phyloP scores from a whole-genome alignment of 2,888 invertebrate genomes.

The Sabatieria punctata region DNA sequence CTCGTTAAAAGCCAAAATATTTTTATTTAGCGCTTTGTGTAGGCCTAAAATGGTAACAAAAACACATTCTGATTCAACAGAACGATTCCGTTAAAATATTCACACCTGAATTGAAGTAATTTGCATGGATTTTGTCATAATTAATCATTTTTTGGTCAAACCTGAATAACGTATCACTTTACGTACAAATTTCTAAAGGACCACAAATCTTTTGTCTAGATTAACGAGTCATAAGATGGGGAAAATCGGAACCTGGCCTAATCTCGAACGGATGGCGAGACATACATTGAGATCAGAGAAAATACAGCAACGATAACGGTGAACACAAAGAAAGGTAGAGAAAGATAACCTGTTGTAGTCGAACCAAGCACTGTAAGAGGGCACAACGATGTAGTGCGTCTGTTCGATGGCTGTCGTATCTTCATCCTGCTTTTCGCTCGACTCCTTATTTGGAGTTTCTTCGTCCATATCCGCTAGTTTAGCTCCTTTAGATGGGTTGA shows the following conservation, averaged over 20 bases:
- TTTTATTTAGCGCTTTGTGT: too few species aligned
- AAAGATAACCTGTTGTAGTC: slow-evolving; percentile 72
- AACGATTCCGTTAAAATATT: too few species aligned
- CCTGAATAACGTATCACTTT: too few species aligned
- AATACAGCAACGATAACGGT: background rate
- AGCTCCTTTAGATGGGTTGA: slow-evolving; percentile 59
- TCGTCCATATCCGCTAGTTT: slow-evolving; percentile 60
- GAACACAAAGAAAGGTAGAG: slow-evolving; percentile 5
- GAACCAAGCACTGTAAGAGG: slow-evolving; percentile 92
- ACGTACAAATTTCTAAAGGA: background rate
- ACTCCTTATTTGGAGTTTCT: slow-evolving; percentile 49
- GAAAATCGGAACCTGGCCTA: too few species aligned
- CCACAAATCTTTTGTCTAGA: too few species aligned
- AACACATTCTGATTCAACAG: too few species aligned
- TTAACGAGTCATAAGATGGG: too few species aligned
- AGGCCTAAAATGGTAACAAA: too few species aligned
- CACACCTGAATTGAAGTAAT: too few species aligned
- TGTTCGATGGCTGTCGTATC: slow-evolving; percentile 64
- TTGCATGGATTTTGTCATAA: too few species aligned
- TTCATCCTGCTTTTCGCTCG: slow-evolving; percentile 65
- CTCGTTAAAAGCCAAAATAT: too few species aligned
- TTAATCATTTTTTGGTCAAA: too few species aligned
- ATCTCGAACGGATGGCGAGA: background rate
- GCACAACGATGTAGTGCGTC: slow-evolving; percentile 94
- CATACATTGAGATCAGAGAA: background rate